Evolutionary conservation across 1,140 invertebrate genomes (phyloP).

Genomic region (Atta cephalotes): DNA sequence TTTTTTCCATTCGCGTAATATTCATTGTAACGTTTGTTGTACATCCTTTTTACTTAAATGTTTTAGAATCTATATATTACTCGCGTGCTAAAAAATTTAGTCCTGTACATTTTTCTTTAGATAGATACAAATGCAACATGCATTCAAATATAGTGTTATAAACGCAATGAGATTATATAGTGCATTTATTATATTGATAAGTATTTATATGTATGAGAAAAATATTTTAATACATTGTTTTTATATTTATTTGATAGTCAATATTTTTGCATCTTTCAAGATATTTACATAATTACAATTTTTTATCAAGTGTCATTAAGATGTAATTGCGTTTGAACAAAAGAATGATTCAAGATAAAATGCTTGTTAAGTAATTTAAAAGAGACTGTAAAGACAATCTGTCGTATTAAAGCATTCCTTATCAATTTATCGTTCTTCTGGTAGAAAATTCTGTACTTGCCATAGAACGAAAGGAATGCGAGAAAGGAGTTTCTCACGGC

Average conservation of each 20-base stretch:
- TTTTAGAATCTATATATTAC: not conserved
- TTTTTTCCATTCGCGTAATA: conserved; percentile 33
- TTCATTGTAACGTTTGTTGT: conserved; percentile 24
- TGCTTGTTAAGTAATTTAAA: conserved; percentile 8
- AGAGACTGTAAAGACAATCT: not conserved
- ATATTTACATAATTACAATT: conserved; percentile 11
- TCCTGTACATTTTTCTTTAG: not conserved
- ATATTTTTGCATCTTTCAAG: not conserved
- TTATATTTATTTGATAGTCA: not conserved
- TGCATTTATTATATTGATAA: not conserved
- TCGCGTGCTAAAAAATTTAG: conserved; percentile 10
- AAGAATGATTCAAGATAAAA: not conserved
- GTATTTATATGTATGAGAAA: too few species aligned
- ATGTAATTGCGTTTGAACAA: not conserved
- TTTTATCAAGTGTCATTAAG: not conserved
- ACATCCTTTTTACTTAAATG: conserved; percentile 17
- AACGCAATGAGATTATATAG: not conserved
- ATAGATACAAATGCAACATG: not conserved
- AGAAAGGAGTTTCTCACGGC: not conserved
- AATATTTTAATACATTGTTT: not conserved
- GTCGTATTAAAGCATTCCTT: conserved; percentile 35
- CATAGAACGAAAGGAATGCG: conserved; percentile 21
- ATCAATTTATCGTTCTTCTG: conserved; percentile 41
- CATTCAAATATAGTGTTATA: not conserved
- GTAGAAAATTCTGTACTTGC: conserved; percentile 24